A percentile compares a stretch with the other conserved stretches of the same genome.
phyloP scores from a whole-genome alignment of 2,888 invertebrate genomes.

The Phalera bucephala region DNA sequence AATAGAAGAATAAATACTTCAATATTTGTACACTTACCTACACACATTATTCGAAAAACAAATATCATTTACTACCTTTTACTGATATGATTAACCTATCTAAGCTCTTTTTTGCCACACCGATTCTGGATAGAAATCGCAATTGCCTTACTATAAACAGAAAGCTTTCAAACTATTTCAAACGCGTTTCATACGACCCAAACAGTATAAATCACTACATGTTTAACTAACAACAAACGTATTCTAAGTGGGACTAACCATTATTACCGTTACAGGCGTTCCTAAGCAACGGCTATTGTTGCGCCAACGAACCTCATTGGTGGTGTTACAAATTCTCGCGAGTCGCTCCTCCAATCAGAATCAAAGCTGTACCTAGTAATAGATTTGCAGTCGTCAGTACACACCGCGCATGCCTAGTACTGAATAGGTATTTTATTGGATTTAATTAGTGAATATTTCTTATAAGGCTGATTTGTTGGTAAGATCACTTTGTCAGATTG shows the following conservation, averaged over 20 bases:
- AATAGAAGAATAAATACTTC: no score
- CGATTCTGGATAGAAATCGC: no score
- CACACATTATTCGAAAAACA: no score
- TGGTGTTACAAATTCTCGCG: constrained; percentile 28
- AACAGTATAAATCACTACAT: neutral
- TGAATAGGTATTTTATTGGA: constrained; percentile 29
- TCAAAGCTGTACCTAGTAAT: constrained; percentile 50
- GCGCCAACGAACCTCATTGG: constrained; percentile 48
- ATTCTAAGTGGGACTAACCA: constrained; percentile 24
- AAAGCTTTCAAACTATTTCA: no score
- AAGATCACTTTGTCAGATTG: no score
- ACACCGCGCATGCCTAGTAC: constrained; percentile 22
- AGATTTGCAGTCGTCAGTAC: constrained; percentile 40
- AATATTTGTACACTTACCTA: no score
- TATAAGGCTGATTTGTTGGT: no score
- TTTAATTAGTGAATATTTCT: constrained; percentile 1
- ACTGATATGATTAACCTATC: no score
- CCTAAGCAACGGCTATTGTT: constrained; percentile 61
- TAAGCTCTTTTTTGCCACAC: no score
- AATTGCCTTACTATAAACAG: no score
- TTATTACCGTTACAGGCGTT: constrained; percentile 55
- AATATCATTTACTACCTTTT: no score
- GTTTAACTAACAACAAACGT: constrained; percentile 10
- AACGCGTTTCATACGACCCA: no score
- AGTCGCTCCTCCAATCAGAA: constrained; percentile 64